phyloP scores from a whole-genome alignment of 2,113 vertebrate genomes.

The Cettia cetti region DNA sequence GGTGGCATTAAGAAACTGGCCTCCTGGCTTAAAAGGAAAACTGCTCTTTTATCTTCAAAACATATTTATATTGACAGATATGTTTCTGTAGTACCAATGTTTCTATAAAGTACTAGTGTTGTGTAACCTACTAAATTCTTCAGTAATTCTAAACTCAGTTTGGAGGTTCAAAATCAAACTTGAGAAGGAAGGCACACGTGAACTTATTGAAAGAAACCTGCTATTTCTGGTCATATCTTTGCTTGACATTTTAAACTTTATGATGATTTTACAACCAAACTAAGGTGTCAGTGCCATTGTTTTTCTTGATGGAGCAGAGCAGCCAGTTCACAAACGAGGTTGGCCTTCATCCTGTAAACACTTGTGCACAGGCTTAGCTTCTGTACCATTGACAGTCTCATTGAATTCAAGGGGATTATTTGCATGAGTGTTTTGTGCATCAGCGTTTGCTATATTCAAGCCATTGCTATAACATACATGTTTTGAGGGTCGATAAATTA shows the following conservation, averaged over 20 bases:
- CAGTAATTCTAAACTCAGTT: neutral
- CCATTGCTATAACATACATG: accelerated
- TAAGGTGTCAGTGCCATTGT: neutral
- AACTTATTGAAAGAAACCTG: neutral
- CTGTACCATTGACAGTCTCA: neutral
- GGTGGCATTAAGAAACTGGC: neutral
- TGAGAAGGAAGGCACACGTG: accelerated
- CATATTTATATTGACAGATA: neutral
- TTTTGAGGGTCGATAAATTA: neutral
- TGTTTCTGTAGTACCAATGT: neutral
- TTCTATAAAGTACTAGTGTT: neutral
- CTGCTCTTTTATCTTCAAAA: neutral
- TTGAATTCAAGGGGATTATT: neutral
- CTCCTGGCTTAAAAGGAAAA: neutral
- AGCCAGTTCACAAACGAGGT: neutral
- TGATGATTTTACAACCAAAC: neutral
- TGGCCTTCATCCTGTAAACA: neutral
- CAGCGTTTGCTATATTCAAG: neutral
- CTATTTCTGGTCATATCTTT: neutral
- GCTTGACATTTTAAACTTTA: neutral
- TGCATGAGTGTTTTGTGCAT: neutral
- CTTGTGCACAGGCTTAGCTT: neutral
- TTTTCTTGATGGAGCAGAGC: neutral
- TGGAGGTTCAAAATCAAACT: neutral
- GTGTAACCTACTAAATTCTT: neutral